Evolutionary conservation across 2,797 vertebrate species (phyloP).

Genomic region (Phylloscopus collybita): DNA sequence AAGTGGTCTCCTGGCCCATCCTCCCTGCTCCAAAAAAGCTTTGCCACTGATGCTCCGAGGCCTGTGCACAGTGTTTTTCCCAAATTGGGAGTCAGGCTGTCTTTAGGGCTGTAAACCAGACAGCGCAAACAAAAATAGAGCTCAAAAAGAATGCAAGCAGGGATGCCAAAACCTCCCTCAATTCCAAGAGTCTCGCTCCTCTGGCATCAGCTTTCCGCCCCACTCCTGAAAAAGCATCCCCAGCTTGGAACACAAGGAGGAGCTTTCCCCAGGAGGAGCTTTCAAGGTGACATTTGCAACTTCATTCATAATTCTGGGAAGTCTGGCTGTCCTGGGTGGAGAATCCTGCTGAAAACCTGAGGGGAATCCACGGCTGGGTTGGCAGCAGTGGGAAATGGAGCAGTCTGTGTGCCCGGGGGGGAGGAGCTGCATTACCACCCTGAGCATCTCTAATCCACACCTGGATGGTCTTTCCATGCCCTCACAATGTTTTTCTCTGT

Average conservation of each 20-base stretch:
- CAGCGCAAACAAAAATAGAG: conserved; percentile 64
- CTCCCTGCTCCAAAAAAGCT: background rate
- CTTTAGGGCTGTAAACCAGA: conserved; percentile 53
- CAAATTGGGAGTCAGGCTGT: conserved; percentile 54
- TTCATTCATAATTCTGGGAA: conserved; percentile 29
- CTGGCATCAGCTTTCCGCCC: background rate
- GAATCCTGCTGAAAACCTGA: background rate
- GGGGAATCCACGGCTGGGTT: background rate
- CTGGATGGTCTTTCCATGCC: background rate
- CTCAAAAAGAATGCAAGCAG: conserved; percentile 27
- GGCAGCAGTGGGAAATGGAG: background rate
- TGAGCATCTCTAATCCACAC: background rate
- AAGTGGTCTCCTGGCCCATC: background rate
- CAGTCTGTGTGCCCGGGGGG: background rate
- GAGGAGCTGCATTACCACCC: background rate
- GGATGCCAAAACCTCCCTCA: conserved; percentile 39
- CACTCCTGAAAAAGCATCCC: background rate
- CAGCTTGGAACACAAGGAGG: background rate
- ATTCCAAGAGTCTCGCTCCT: background rate
- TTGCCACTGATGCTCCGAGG: background rate
- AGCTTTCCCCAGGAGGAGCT: background rate
- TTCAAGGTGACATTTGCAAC: background rate
- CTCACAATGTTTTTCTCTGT: background rate
- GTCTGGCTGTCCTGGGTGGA: background rate
- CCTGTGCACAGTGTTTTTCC: conserved; percentile 26